These are phyloP conservation scores for Himalopsyche phryganea DNA, from an alignment of 1,140 invertebrate genomes.

Conservation along the genomic window DNA sequence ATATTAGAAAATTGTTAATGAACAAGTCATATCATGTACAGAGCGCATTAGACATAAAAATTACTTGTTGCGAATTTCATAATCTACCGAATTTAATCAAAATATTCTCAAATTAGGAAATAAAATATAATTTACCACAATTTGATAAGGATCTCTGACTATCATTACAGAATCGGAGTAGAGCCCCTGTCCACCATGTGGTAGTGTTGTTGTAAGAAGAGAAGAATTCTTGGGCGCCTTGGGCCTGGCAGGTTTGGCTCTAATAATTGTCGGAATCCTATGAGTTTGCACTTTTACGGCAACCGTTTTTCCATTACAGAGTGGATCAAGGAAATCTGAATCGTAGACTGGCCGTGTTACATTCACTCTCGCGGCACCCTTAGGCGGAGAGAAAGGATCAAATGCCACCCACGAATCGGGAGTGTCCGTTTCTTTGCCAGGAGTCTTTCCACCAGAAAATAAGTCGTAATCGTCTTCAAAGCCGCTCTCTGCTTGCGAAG, in stretches of 20 bases:
- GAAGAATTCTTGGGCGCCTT: slow-evolving; percentile 53
- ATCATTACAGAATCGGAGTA: too few species aligned
- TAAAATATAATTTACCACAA: too few species aligned
- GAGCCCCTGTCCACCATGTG: too few species aligned
- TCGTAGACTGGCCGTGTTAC: slow-evolving; percentile 33
- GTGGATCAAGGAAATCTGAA: slow-evolving; percentile 43
- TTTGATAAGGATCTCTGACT: too few species aligned
- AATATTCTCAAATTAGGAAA: too few species aligned
- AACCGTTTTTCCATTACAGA: slow-evolving; percentile 46
- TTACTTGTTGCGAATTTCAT: too few species aligned
- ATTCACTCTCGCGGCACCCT: slow-evolving; percentile 32
- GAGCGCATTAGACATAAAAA: too few species aligned
- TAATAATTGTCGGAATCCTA: slow-evolving; percentile 66
- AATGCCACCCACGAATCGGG: slow-evolving; percentile 46
- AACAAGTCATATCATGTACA: too few species aligned
- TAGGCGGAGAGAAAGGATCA: slow-evolving; percentile 50
- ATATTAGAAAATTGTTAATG: too few species aligned
- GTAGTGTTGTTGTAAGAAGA: slow-evolving; percentile 5
- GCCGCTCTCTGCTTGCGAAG: slow-evolving; percentile 69
- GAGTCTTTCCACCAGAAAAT: slow-evolving; percentile 50
- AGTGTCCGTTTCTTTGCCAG: slow-evolving; percentile 49
- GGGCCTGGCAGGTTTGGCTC: slow-evolving; percentile 72
- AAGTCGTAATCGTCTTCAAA: slow-evolving; percentile 75
- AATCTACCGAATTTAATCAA: too few species aligned
- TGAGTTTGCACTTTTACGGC: slow-evolving; percentile 40